A percentile compares a stretch with the other conserved stretches of the same genome.
These are phyloP conservation scores for Drosophila paramelanica DNA, from an alignment of 2,888 invertebrate genomes.

Conservation along the genomic window DNA sequence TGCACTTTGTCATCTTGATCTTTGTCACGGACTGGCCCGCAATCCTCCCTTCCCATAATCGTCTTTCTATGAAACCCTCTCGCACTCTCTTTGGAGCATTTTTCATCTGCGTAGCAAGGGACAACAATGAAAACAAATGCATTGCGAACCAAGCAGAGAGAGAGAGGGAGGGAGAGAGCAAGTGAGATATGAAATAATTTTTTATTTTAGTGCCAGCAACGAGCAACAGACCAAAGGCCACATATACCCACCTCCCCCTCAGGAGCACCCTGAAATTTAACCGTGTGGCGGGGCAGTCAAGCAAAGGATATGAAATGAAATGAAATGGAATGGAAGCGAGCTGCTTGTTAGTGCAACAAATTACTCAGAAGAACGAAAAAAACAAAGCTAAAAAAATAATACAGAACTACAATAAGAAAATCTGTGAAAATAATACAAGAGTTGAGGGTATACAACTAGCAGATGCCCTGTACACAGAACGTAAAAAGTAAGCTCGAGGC, in stretches of 20 bases:
- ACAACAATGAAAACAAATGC: constrained; percentile 77
- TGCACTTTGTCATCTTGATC: constrained; percentile 77
- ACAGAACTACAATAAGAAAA: not conserved
- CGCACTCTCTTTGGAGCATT: constrained; percentile 12
- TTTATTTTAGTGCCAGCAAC: constrained; percentile 67
- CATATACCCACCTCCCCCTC: not conserved
- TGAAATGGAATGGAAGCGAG: constrained; percentile 73
- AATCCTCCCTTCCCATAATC: too few species aligned
- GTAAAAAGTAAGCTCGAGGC: not conserved
- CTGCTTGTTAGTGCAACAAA: constrained; percentile 76
- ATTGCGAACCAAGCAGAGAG: constrained; percentile 50
- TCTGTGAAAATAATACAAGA: too few species aligned
- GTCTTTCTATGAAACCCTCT: not conserved
- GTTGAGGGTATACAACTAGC: not conserved
- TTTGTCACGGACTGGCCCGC: constrained; percentile 26
- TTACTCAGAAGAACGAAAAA: constrained; percentile 60
- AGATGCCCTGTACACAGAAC: constrained; percentile 1
- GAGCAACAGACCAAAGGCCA: constrained; percentile 23
- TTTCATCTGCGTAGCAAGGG: constrained; percentile 34
- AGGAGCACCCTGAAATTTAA: constrained; percentile 3
- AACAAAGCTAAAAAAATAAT: not conserved
- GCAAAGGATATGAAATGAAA: constrained; percentile 66
- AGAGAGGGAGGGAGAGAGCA: constrained; percentile 4
- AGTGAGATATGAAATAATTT: constrained; percentile 72
- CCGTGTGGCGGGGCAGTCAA: constrained; percentile 46